phyloP scores from a whole-genome alignment of 2,113 vertebrate genomes.

The Sialia sialis region DNA sequence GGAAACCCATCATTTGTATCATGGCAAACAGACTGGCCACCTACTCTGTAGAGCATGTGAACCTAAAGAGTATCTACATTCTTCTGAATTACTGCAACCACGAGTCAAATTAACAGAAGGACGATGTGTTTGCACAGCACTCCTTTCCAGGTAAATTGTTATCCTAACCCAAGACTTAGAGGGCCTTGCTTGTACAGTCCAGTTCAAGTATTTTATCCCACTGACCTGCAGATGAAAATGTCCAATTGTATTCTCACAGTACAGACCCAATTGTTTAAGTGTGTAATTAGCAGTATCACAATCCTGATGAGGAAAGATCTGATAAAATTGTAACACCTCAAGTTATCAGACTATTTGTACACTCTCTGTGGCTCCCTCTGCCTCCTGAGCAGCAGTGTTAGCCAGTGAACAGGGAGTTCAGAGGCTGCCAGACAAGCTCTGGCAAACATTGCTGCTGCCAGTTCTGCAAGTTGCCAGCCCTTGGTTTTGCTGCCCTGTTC shows the following conservation, averaged over 20 bases:
- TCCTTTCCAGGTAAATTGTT: neutral
- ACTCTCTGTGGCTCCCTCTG: neutral
- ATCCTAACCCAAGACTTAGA: neutral
- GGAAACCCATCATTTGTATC: neutral
- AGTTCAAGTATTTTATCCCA: neutral
- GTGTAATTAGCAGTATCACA: neutral
- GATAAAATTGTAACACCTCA: neutral
- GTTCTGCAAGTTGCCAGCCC: neutral
- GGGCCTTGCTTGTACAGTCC: neutral
- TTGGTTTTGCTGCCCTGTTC: neutral
- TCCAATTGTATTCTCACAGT: neutral
- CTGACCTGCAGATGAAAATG: neutral
- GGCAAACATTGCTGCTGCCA: neutral
- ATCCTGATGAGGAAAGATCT: neutral
- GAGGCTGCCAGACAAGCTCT: neutral
- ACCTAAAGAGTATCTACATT: neutral
- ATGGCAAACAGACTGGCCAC: neutral
- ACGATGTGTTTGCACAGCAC: neutral
- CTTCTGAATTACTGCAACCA: neutral
- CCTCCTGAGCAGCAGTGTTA: neutral
- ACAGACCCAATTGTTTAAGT: neutral
- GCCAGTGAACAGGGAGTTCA: neutral
- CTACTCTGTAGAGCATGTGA: neutral
- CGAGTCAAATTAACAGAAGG: neutral
- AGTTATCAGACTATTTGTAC: neutral